Evolutionary conservation across 2,797 vertebrate species (phyloP).

Genomic region (Manis javanica): DNA sequence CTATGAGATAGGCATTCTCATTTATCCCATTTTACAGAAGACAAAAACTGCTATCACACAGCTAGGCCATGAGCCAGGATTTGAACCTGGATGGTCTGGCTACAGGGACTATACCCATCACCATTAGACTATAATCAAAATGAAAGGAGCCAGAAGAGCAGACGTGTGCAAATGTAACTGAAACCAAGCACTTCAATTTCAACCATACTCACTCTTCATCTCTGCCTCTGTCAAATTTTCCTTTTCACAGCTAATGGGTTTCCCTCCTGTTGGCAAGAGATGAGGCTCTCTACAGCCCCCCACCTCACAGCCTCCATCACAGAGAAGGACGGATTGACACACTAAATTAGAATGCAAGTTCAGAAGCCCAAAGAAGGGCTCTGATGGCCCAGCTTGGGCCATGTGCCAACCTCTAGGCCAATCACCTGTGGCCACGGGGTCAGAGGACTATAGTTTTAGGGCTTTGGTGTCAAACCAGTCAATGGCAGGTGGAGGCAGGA

Average conservation of each 20-base stretch:
- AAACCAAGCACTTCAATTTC: neutral
- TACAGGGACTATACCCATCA: neutral
- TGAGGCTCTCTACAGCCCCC: neutral
- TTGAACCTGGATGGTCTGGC: neutral
- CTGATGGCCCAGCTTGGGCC: neutral
- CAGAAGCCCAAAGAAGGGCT: neutral
- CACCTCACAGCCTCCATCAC: neutral
- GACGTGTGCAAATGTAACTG: neutral
- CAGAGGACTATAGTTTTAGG: neutral
- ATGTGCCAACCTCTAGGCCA: neutral
- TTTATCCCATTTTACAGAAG: constrained; percentile 1
- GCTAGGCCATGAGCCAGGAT: neutral
- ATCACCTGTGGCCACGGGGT: neutral
- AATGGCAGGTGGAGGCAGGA: neutral
- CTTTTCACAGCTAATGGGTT: neutral
- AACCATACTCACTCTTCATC: neutral
- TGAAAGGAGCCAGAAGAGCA: neutral
- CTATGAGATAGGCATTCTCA: neutral
- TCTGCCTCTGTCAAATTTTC: neutral
- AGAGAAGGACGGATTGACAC: neutral
- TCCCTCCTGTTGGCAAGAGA: neutral
- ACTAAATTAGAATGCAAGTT: no score
- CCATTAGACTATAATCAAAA: neutral
- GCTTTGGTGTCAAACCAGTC: neutral
- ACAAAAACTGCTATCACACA: neutral